Base-by-base conservation (phyloP, 2,888 invertebrate genomes). In the Aphidius colemani region DNA sequence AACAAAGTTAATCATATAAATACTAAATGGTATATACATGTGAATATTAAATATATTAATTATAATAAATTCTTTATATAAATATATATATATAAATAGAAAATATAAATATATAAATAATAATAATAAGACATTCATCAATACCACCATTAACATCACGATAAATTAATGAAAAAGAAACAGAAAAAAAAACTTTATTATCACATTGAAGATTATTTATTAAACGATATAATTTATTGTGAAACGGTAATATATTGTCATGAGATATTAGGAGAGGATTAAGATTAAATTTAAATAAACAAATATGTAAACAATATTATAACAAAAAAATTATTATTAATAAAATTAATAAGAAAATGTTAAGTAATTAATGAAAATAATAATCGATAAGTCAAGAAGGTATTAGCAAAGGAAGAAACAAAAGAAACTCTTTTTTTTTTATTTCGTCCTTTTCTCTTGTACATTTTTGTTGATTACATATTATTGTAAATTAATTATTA, bases 161-260 rank as follows among this genome's bases (percentile, higher is more conserved):
- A 30, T 30, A 30, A 30, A 4, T 8, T 43, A 49, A 49, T 6
- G 0, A 51, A 56, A 56, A 45, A 30, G 72, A 74, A 69, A 53
- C n/a, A n/a, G n/a, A 53, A 73, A 74, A 71, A 73, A 70, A 69
- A 60, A 76, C 76, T 79, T 81, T 81, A 81, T 80, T 79, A 81
- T 79, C 72, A 74, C 77, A 79, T 81, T 79, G 74, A 78, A 79
- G 79, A 80, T 81, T 81, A 80, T 81, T 81, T 81, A 81, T 81
- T 80, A 79, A 79, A 80, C 76, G 75, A 77, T 74, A 74, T 71
- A 73, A 71, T n/a, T n/a, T n/a, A n/a, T n/a, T n/a, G 69, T 67
- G 64, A 70, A 70, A 71, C 69, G 64, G 66, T 67, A 65, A 71
- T 66, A 69, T 67, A 72, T 63, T 56, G 53, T 66, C 56, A 62